Evolutionary conservation across 2,888 invertebrate genomes (phyloP).

Genomic region (Andrena praecox): DNA sequence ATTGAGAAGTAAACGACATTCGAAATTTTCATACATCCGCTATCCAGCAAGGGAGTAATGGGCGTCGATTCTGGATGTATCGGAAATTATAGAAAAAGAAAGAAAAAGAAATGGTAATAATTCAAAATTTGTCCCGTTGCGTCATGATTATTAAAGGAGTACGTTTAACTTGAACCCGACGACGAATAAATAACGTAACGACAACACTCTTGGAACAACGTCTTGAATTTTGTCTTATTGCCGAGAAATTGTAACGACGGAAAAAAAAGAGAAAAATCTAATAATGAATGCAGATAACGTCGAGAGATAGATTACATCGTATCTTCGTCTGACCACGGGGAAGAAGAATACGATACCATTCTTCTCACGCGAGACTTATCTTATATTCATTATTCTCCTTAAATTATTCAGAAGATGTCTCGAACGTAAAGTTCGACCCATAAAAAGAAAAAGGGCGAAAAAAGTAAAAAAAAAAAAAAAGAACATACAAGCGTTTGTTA

Average conservation of each 20-base stretch:
- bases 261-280: slow-evolving; percentile 53
- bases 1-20: slow-evolving; percentile 66
- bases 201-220: slow-evolving; percentile 67
- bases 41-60: slow-evolving; percentile 21
- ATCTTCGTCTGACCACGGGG: slow-evolving; percentile 36
- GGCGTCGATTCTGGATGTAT: slow-evolving; percentile 56
- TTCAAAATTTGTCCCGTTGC: slow-evolving; percentile 77
- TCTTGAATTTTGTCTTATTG: slow-evolving; percentile 77
- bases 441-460: slow-evolving; percentile 12
- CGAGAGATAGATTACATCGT: slow-evolving; percentile 64
- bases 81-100: slow-evolving; percentile 69
- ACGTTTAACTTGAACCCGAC: slow-evolving; percentile 62
- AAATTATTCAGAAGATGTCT: slow-evolving; percentile 35
- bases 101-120: slow-evolving; percentile 67
- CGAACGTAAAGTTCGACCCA: slow-evolving; percentile 18
- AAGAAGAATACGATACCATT: slow-evolving; percentile 72
- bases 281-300: slow-evolving; percentile 77
- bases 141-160: slow-evolving; percentile 62
- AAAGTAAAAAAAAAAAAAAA: slow-evolving; percentile 20
- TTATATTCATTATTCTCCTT: slow-evolving; percentile 77
- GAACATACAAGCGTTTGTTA: slow-evolving; percentile 40
- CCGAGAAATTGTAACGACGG: slow-evolving; percentile 63
- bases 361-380: slow-evolving; percentile 69
- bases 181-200: slow-evolving; percentile 37
- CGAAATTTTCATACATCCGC: slow-evolving; percentile 68